Evolutionary conservation across 2,888 invertebrate genomes (phyloP).

Genomic region (Drosophila pseudotalamancana): DNA sequence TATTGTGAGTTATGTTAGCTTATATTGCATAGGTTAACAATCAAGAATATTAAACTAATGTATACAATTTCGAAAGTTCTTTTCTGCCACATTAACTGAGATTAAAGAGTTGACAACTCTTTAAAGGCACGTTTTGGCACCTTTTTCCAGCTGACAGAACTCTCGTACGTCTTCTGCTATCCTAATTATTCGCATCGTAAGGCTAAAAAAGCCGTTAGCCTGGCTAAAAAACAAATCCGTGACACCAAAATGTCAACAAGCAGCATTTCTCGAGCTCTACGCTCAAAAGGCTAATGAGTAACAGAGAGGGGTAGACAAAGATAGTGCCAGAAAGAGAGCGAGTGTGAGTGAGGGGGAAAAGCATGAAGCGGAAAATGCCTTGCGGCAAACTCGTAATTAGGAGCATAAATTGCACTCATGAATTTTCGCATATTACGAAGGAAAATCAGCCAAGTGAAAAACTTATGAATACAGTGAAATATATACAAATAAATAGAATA

Average conservation of each 20-base stretch:
- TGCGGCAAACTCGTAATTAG: conserved; percentile 53
- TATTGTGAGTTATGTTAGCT: too few species aligned
- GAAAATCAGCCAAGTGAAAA: conserved; percentile 32
- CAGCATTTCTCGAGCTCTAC: conserved; percentile 40
- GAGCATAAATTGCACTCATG: conserved; percentile 51
- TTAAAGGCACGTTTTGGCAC: conserved; percentile 42
- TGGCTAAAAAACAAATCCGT: conserved; percentile 44
- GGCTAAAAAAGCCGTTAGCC: conserved; percentile 28
- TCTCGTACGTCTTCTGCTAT: conserved; percentile 39
- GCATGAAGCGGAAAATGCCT: conserved; percentile 73
- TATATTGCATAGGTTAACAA: too few species aligned
- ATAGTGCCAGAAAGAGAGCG: too few species aligned
- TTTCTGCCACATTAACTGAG: background rate
- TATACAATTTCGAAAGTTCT: conserved; percentile 3
- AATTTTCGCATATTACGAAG: conserved; percentile 23
- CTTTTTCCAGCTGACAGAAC: conserved; percentile 34
- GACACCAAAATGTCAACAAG: conserved; percentile 76
- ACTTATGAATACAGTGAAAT: conserved; percentile 5
- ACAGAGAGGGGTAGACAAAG: background rate
- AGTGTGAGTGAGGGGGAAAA: conserved; percentile 4
- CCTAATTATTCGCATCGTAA: conserved; percentile 48
- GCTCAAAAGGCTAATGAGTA: conserved; percentile 74
- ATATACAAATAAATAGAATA: conserved; percentile 31
- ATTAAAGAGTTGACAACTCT: conserved; percentile 16
- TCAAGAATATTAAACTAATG: too few species aligned